Conservation (phyloP, 2,888 invertebrate genomes). For the Cheilosia pagana region DNA sequence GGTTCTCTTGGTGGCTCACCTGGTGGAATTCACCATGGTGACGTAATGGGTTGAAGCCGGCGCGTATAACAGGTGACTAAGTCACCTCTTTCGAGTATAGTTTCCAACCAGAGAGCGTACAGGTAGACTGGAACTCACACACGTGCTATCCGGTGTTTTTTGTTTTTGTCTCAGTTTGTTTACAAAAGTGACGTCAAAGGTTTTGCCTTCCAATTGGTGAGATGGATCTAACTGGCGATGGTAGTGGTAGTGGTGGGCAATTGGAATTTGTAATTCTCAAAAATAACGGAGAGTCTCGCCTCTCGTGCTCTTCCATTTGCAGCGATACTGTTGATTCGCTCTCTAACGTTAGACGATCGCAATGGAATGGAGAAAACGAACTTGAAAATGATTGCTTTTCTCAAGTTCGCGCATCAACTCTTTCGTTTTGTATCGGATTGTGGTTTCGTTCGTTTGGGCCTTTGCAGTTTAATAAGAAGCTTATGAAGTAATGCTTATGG, state of each 20-base stretch:
- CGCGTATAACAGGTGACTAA: slow-evolving; percentile 59
- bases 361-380: slow-evolving; percentile 27
- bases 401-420: slow-evolving; percentile 58
- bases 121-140: slow-evolving; percentile 48
- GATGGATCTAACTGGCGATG: slow-evolving; percentile 20
- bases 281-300: slow-evolving; percentile 59
- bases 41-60: slow-evolving; percentile 41
- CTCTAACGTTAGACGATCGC: slow-evolving; percentile 29
- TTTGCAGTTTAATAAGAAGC: slow-evolving; percentile 34
- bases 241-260: slow-evolving; percentile 23
- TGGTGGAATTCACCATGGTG: slow-evolving; percentile 60
- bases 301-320: slow-evolving; percentile 12
- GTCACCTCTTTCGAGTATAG: slow-evolving; percentile 30
- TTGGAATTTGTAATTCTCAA: slow-evolving; percentile 35
- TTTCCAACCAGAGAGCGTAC: slow-evolving; percentile 54
- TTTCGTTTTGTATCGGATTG: slow-evolving; percentile 31
- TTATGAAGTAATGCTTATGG: slow-evolving; percentile 46
- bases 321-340: slow-evolving; percentile 13
- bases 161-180: slow-evolving; percentile 50
- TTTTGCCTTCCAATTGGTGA: slow-evolving; percentile 21
- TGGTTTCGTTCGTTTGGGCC: slow-evolving; percentile 3
- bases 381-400: slow-evolving; percentile 20
- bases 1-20: slow-evolving; percentile 48
- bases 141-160: slow-evolving; percentile 55
- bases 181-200: slow-evolving; percentile 69